These are phyloP conservation scores for Ricordea florida DNA, from an alignment of 92 coral and sea anemone species.

Conservation along the genomic window DNA sequence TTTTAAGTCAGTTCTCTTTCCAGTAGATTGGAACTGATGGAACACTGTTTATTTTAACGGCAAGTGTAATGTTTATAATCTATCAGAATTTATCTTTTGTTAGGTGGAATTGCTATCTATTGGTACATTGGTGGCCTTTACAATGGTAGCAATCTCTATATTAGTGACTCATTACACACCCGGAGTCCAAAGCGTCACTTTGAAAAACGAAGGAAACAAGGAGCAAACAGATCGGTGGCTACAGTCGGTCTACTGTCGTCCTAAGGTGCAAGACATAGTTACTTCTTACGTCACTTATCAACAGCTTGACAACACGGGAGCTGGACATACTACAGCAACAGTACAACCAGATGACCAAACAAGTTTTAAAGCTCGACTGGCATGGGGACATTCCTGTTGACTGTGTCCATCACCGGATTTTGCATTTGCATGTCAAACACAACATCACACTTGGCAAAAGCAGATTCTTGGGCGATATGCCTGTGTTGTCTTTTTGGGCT, in stretches of 20 bases:
- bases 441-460: slow-evolving; percentile 11
- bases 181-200: slow-evolving; percentile 58
- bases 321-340: not conserved
- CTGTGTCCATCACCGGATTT: slow-evolving; percentile 50
- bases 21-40: too few species aligned
- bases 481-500: slow-evolving; percentile 66
- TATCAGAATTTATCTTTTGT: too few species aligned
- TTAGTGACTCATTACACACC: slow-evolving; percentile 82
- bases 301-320: slow-evolving; percentile 1
- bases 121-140: slow-evolving; percentile 84
- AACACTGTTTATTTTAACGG: too few species aligned
- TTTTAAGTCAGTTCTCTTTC: too few species aligned
- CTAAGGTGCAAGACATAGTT: not conserved
- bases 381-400: slow-evolving; percentile 38
- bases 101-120: slow-evolving; percentile 78
- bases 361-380: slow-evolving; percentile 57
- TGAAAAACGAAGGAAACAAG: slow-evolving; percentile 19
- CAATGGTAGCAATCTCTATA: slow-evolving; percentile 86
- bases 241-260: slow-evolving; percentile 56
- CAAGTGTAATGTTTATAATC: too few species aligned
- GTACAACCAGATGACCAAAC: slow-evolving; percentile 34
- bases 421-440: slow-evolving; percentile 54
- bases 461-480: slow-evolving; percentile 73
- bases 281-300: slow-evolving; percentile 7
- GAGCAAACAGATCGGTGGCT: slow-evolving; percentile 57